A percentile compares a stretch with the other conserved stretches of the same genome.
phyloP scores from a whole-genome alignment of 2,888 invertebrate species.

The Drosophila melanosoma region DNA sequence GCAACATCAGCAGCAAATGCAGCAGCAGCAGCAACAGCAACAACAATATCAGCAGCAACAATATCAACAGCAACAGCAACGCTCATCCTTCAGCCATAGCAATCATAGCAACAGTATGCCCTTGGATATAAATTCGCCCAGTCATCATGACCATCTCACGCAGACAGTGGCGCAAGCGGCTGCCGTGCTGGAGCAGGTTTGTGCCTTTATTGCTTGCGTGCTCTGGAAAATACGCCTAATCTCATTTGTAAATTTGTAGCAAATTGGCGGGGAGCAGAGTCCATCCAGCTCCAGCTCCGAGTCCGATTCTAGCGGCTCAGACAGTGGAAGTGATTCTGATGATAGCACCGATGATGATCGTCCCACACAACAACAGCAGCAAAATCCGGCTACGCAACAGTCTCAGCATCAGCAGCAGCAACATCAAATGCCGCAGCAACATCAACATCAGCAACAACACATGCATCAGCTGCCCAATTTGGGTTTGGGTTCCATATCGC shows the following conservation, averaged over 20 bases:
- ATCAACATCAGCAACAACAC: slow-evolving; percentile 53
- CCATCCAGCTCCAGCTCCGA: slow-evolving; percentile 84
- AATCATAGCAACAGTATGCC: slow-evolving; percentile 65
- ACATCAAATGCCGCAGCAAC: background rate
- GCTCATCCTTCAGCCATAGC: slow-evolving; percentile 52
- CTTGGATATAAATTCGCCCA: slow-evolving; percentile 65
- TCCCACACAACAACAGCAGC: slow-evolving; percentile 54
- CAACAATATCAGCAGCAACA: slow-evolving; percentile 61
- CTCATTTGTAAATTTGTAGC: slow-evolving; percentile 62
- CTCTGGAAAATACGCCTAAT: background rate
- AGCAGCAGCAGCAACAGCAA: slow-evolving; percentile 64
- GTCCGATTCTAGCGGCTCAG: slow-evolving; percentile 84
- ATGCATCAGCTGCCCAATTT: slow-evolving; percentile 79
- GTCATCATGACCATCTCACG: slow-evolving; percentile 70
- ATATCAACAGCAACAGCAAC: slow-evolving; percentile 64
- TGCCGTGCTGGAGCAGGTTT: slow-evolving; percentile 82
- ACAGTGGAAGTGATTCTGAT: slow-evolving; percentile 84
- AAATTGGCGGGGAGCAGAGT: slow-evolving; percentile 83
- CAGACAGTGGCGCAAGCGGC: slow-evolving; percentile 82
- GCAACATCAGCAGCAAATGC: slow-evolving; percentile 69
- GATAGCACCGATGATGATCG: slow-evolving; percentile 82
- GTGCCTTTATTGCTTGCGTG: background rate
- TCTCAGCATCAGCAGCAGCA: slow-evolving; percentile 44
- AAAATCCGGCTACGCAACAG: slow-evolving; percentile 47
- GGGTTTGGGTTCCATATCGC: slow-evolving; percentile 73